These are phyloP conservation scores for Pachyuromys duprasi DNA, from an alignment of 2,797 vertebrate species.

Conservation along the genomic window DNA sequence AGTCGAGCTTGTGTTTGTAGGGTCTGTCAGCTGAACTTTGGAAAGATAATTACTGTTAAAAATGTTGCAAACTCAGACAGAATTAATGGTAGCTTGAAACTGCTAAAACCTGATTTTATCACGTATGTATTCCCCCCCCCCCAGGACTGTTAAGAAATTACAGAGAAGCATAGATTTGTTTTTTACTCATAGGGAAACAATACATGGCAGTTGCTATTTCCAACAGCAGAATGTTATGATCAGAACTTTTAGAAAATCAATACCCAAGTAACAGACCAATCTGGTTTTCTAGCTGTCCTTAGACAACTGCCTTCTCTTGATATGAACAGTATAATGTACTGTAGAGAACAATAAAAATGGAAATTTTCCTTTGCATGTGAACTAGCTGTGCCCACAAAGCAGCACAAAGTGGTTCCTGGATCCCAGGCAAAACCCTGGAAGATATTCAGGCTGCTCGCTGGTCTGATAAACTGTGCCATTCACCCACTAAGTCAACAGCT, in stretches of 20 bases:
- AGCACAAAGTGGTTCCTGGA: conserved; percentile 9
- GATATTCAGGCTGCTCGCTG: neutral
- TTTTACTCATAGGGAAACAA: neutral
- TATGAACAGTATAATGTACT: neutral
- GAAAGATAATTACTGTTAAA: neutral
- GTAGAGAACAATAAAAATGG: neutral
- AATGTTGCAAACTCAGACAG: conserved; percentile 36
- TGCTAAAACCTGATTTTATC: neutral
- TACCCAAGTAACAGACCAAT: neutral
- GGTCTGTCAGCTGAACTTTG: neutral
- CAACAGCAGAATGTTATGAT: neutral
- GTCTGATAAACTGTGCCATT: neutral
- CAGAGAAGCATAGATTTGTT: neutral
- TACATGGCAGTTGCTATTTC: neutral
- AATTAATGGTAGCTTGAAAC: neutral
- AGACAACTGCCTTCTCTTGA: neutral
- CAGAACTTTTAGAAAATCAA: neutral
- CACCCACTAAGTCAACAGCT: conserved; percentile 46
- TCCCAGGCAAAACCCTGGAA: neutral
- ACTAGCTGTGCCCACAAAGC: neutral
- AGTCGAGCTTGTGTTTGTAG: neutral
- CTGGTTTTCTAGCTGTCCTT: neutral
- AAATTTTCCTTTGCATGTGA: conserved; percentile 33
- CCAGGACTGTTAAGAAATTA: neutral
- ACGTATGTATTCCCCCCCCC: neutral